Evolutionary conservation across 2,888 invertebrate genomes (phyloP), one percentile per base, ranked within the genome.

Genomic region (Chloroclystis v-ata): DNA sequence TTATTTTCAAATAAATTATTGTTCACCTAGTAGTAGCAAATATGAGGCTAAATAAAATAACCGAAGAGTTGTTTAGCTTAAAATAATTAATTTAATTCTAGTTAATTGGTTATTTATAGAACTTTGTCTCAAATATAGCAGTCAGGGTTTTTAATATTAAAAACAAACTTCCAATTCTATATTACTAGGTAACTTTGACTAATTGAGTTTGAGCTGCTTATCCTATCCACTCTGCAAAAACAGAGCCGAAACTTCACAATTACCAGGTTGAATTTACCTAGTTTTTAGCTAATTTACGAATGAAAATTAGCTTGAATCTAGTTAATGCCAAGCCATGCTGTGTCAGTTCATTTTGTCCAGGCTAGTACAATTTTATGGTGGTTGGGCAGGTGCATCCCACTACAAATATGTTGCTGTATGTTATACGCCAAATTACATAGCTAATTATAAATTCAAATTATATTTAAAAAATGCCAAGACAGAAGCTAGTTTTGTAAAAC

Each of bases 321-420:
- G 51, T 56, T 56, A 55, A 54, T 71, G 69, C 29, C 10, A 71
- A 71, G 69, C 69, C 66, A 63, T 68, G 67, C 63, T 66, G 62
- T 60, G 56, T 56, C 60, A 69, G 71, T 75, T 77, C 70, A 73
- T 78, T 79, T 75, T 65, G 70, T 66, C 53, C 67, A 68, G 60
- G 67, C 75, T 78, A 76, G 82, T 78, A 82, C 83, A 84, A 86
- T 85, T 86, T 84, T 78, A 85, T 84, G 80, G 83, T 84, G 84
- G 84, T 78, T 82, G 81, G 64, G 72, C 82, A 82, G 67, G 71
- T 60, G 67, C 57, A 57, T 59, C 52, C 57, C 54, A 54, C 43
- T 56, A 61, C 58, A 58, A 65, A 65, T 59, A 24, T 54, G 43
- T 33, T 45, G 45, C 37, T 9, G 37, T 46, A 48, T 49, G 20